These are phyloP conservation scores for Eretmochelys imbricata DNA, from an alignment of 2,113 vertebrate species.

Conservation along the genomic window DNA sequence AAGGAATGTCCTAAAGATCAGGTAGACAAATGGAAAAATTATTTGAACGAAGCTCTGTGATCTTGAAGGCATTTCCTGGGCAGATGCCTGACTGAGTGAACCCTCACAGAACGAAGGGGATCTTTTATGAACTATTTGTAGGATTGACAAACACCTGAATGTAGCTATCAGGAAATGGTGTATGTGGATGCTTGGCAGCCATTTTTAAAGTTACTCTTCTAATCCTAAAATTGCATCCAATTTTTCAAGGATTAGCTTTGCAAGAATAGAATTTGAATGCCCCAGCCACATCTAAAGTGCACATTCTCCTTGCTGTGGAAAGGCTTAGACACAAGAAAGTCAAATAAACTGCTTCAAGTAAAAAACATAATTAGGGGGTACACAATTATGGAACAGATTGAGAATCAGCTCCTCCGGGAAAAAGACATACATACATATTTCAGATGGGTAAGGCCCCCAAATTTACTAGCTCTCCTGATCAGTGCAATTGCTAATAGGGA, in stretches of 20 bases:
- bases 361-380: background rate
- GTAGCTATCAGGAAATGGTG: slow-evolving; percentile 53
- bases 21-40: slow-evolving; percentile 20
- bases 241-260: slow-evolving; percentile 44
- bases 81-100: background rate
- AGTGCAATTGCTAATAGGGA: background rate
- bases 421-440: background rate
- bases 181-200: slow-evolving; percentile 17
- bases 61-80: slow-evolving; percentile 23
- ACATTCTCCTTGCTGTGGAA: slow-evolving; percentile 31
- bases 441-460: background rate
- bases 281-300: background rate
- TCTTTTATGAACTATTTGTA: slow-evolving; percentile 37
- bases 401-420: background rate
- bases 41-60: slow-evolving; percentile 1
- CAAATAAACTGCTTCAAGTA: slow-evolving; percentile 13
- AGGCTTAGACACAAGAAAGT: slow-evolving; percentile 6
- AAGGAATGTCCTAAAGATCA: slow-evolving; percentile 49
- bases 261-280: slow-evolving; percentile 39
- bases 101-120: background rate
- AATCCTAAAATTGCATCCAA: slow-evolving; percentile 48
- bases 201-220: slow-evolving; percentile 38
- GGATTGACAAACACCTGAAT: slow-evolving; percentile 36
- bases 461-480: background rate
- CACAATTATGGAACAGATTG: background rate